Conservation (phyloP, 2,113 vertebrate genomes). For the Ictidomys tridecemlineatus region DNA sequence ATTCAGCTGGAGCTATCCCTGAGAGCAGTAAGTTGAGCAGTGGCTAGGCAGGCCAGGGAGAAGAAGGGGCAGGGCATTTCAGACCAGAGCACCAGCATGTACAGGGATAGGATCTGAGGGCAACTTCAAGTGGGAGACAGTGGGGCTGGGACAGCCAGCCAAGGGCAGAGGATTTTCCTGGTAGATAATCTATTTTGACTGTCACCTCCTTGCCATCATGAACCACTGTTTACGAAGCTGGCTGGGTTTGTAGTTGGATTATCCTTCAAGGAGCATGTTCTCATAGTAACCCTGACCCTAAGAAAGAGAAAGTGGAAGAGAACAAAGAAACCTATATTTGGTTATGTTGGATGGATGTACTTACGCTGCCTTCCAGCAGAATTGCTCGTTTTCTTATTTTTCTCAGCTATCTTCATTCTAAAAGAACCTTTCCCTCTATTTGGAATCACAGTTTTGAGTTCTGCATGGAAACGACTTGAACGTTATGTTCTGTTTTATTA, state of each 20-base stretch:
- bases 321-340: neutral
- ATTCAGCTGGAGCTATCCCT: neutral
- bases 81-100: neutral
- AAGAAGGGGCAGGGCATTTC: neutral
- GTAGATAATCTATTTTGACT: neutral
- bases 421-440: neutral
- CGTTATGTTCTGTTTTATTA: constrained; percentile 14
- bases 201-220: neutral
- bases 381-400: neutral
- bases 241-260: neutral
- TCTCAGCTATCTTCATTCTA: neutral
- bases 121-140: too few species aligned
- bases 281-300: neutral
- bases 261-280: neutral
- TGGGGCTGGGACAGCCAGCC: neutral
- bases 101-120: neutral
- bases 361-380: neutral
- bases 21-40: neutral
- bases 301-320: neutral
- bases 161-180: neutral
- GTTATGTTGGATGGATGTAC: neutral
- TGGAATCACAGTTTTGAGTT: constrained; percentile 29
- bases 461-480: constrained; percentile 30
- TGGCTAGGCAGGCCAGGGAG: neutral
- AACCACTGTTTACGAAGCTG: neutral